These are phyloP conservation scores for Geotrupes spiniger DNA, from an alignment of 2,888 invertebrate genomes.

Conservation along the genomic window DNA sequence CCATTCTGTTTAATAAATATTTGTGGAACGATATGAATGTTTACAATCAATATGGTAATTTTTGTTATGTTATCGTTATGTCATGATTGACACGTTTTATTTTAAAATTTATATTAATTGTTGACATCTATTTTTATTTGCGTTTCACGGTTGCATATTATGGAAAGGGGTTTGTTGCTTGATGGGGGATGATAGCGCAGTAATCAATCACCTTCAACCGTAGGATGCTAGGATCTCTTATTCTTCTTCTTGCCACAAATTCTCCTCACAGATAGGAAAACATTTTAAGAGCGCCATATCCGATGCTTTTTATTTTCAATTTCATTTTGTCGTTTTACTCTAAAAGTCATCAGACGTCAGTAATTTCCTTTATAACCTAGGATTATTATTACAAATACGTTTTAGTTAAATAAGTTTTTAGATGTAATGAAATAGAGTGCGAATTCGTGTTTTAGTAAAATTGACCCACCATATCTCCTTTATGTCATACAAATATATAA, in stretches of 20 bases:
- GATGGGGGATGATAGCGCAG: constrained; percentile 3
- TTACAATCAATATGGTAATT: no score
- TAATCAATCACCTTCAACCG: constrained; percentile 5
- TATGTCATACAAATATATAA: no score
- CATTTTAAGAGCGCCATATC: background rate
- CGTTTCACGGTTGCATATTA: no score
- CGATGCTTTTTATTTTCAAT: background rate
- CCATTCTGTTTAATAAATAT: no score
- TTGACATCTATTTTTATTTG: no score
- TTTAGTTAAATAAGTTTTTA: background rate
- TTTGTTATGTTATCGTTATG: no score
- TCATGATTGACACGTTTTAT: no score
- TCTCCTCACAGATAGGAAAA: constrained; percentile 1
- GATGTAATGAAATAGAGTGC: constrained; percentile 2
- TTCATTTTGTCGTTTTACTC: background rate
- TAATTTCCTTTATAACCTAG: background rate
- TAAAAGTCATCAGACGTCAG: background rate
- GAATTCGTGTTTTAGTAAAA: background rate
- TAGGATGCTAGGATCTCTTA: constrained; percentile 1
- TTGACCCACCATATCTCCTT: no score
- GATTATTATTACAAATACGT: no score
- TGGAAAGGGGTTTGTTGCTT: background rate
- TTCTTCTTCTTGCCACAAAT: constrained; percentile 3
- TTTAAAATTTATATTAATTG: no score
- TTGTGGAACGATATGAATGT: no score